Evolutionary conservation across 2,888 invertebrate genomes (phyloP).

Genomic region (Bibio marci): DNA sequence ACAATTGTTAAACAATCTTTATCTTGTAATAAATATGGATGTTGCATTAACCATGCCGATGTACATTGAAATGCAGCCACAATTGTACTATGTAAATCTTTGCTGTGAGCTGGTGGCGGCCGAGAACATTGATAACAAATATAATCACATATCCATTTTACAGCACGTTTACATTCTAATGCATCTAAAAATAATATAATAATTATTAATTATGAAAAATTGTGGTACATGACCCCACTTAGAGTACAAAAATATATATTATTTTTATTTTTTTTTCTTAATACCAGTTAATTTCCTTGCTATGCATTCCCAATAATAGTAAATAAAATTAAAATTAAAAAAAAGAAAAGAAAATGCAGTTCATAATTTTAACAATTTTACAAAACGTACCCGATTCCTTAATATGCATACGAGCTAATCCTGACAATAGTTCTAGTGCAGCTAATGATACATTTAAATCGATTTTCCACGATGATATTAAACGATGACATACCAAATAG

Average conservation of each 20-base stretch:
- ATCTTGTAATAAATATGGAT: conserved; percentile 78
- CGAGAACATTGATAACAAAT: conserved; percentile 89
- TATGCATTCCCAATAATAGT: conserved; percentile 21
- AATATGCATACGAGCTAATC: conserved; percentile 77
- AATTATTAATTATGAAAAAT: background rate
- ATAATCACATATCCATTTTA: conserved; percentile 97
- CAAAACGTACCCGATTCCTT: conserved; percentile 61
- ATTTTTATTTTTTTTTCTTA: conserved; percentile 5
- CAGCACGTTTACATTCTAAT: conserved; percentile 76
- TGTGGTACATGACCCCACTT: too few species aligned
- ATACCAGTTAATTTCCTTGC: conserved; percentile 37
- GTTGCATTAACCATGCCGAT: conserved; percentile 81
- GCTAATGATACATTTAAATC: conserved; percentile 88
- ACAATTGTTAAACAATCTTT: conserved; percentile 84
- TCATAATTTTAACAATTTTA: conserved; percentile 8
- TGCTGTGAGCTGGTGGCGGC: conserved; percentile 84
- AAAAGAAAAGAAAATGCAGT: too few species aligned
- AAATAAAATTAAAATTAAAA: too few species aligned
- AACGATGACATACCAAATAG: conserved; percentile 82
- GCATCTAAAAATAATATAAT: conserved; percentile 41
- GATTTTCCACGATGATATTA: conserved; percentile 92
- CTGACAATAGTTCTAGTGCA: conserved; percentile 78
- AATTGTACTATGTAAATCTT: conserved; percentile 86
- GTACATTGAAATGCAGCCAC: conserved; percentile 86
- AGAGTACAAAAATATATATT: conserved; percentile 1